Evolutionary conservation across 2,797 vertebrate genomes (phyloP), one percentile per base, ranked within the genome.

Genomic region (Echiichthys vipera): DNA sequence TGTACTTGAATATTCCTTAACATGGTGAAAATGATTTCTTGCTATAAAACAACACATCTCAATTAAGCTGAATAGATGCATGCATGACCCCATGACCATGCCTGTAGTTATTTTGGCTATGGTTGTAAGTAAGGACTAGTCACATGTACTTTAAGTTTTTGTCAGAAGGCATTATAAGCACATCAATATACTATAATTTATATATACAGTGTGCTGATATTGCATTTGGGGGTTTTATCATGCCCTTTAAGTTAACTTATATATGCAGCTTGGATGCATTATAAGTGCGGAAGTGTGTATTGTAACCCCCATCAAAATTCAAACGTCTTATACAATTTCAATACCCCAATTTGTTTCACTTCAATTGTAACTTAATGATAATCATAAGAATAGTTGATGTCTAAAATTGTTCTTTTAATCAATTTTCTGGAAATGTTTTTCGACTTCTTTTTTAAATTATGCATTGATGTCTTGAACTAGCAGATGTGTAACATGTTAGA

Each of bases 401-500:
- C 54, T 65, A 14, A 54, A 56, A 62, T 25, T 24, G 5, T 57
- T 70, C 27, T 70, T 86, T 66, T 59, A 82, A 74, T 80, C 27
- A 55, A 10, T 63, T 70, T 74, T 71, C 46, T 77, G 30, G 58
- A 67, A 36, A 47, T 46, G 20, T 79, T 69, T 76, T 68, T 42
- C 51, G 55, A 59, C 18, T 45, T 9, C 1, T 20, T 77, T 80
- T 85, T 68, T 34, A 79, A n/a, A 82, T 75, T 69, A 66, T 78
- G 49, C 83, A 87, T 69, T 55, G 36, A 34, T 84, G 70, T 82
- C 39, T 78, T 76, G 22, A 83, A 57, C 42, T 90, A 81, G 63
- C 59, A 49, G 57, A 50, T 78, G 69, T 79, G 34, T 76, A 78
- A 82, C 63, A 45, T 80, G 69, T 83, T 87, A 86, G 73, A 74